A percentile compares a stretch with the other conserved stretches of the same genome.
Evolutionary conservation across 2,113 vertebrate genomes (phyloP).

Genomic region (Sialia sialis): DNA sequence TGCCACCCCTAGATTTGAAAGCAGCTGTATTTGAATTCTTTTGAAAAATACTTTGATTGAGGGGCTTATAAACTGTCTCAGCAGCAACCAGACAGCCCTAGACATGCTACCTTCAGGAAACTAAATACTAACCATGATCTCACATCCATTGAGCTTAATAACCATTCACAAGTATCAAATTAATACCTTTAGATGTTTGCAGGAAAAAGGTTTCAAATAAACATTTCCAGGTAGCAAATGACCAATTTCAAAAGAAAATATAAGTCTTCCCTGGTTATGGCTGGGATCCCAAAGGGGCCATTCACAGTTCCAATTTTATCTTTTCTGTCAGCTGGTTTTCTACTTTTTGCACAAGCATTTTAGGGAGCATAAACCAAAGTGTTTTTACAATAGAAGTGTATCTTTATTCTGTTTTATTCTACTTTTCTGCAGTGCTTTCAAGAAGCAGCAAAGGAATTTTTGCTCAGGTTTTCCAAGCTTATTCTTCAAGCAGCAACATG

Average conservation of each 20-base stretch:
- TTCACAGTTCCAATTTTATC: neutral
- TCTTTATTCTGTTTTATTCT: neutral
- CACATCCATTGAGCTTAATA: neutral
- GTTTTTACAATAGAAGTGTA: neutral
- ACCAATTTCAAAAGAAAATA: neutral
- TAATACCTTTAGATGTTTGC: neutral
- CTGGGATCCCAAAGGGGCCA: neutral
- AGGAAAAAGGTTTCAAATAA: neutral
- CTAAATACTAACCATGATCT: neutral
- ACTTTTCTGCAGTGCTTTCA: neutral
- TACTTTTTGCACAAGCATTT: neutral
- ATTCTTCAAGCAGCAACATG: neutral
- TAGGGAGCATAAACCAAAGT: neutral
- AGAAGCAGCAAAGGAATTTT: neutral
- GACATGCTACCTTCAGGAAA: neutral
- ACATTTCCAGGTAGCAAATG: neutral
- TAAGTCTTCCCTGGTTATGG: neutral
- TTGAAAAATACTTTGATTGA: neutral
- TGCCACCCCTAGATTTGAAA: neutral
- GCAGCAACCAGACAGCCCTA: neutral
- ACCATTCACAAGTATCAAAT: neutral
- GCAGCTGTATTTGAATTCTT: neutral
- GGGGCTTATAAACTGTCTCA: neutral
- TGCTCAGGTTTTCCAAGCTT: neutral
- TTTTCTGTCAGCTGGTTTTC: neutral